Percentiles rank a stretch among this genome's conserved stretches.
phyloP scores from a whole-genome alignment of 1,140 invertebrate species.

The Euglossa dilemma region DNA sequence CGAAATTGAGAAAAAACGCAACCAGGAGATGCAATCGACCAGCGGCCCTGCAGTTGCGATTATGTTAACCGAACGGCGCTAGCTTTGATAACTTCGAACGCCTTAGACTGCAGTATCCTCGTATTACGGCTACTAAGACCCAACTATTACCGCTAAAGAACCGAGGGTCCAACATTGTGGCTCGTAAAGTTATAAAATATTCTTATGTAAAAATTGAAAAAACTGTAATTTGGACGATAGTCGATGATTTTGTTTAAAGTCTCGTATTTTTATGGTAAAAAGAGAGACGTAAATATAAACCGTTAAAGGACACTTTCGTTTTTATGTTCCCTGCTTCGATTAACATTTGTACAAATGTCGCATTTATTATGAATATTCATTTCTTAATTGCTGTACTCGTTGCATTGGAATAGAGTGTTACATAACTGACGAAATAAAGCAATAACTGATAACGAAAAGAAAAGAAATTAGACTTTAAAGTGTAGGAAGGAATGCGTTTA shows the following conservation, averaged over 20 bases:
- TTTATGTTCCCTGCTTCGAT: slow-evolving; percentile 59
- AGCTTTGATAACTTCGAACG: slow-evolving; percentile 48
- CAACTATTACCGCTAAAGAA: background rate
- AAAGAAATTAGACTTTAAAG: background rate
- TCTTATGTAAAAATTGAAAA: background rate
- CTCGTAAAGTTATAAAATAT: too few relatives aligned
- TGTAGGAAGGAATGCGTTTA: background rate
- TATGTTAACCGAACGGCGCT: slow-evolving; percentile 50
- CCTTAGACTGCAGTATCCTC: slow-evolving; percentile 51
- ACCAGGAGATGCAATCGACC: slow-evolving; percentile 12
- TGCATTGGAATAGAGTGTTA: too few relatives aligned
- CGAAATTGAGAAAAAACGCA: background rate
- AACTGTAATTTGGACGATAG: slow-evolving; percentile 44
- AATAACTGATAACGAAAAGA: background rate
- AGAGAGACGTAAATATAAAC: slow-evolving; percentile 27
- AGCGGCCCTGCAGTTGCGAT: slow-evolving; percentile 26
- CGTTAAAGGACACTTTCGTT: slow-evolving; percentile 38
- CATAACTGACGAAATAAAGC: background rate
- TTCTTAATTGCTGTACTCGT: background rate
- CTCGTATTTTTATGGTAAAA: slow-evolving; percentile 29
- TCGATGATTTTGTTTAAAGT: slow-evolving; percentile 30
- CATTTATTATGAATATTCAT: slow-evolving; percentile 34
- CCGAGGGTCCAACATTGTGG: too few relatives aligned
- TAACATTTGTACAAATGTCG: slow-evolving; percentile 38
- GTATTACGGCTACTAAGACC: slow-evolving; percentile 17